Percentiles rank a stretch among this genome's conserved stretches.
phyloP scores from a whole-genome alignment of 2,797 vertebrate genomes.

The Pogoniulus pusillus region DNA sequence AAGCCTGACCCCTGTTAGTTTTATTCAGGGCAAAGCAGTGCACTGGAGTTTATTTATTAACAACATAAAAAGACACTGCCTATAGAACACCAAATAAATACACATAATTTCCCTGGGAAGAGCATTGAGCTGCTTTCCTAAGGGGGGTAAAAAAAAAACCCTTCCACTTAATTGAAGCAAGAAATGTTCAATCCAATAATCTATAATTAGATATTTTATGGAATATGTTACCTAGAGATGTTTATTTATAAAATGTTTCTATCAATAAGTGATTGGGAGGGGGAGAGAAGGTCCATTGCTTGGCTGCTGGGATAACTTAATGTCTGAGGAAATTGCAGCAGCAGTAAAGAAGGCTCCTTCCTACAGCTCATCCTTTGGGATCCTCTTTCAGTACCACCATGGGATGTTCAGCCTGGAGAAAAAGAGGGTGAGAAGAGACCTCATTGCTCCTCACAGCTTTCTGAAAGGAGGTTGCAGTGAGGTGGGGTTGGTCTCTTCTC shows the following conservation, averaged over 20 bases:
- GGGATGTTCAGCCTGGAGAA: too few relatives aligned
- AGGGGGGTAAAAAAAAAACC: conserved; percentile 29
- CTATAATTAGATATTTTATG: conserved; percentile 71
- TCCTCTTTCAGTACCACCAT: neutral
- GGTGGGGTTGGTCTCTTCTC: too few relatives aligned
- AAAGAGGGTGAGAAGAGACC: too few relatives aligned
- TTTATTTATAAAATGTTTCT: conserved; percentile 66
- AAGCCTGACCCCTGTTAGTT: conserved; percentile 37
- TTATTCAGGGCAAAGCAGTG: conserved; percentile 46
- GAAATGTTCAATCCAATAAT: conserved; percentile 71
- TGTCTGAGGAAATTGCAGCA: neutral
- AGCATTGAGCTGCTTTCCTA: conserved; percentile 42
- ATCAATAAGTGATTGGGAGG: conserved; percentile 45
- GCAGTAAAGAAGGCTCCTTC: neutral
- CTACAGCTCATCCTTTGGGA: neutral
- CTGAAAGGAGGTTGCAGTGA: too few relatives aligned
- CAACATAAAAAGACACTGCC: conserved; percentile 58
- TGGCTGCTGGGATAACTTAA: neutral
- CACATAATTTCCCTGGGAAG: conserved; percentile 50
- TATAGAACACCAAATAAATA: conserved; percentile 61
- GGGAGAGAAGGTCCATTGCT: neutral
- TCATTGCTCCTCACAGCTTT: too few relatives aligned
- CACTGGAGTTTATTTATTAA: conserved; percentile 61
- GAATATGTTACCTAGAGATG: conserved; percentile 60
- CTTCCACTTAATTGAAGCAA: conserved; percentile 62